These are phyloP conservation scores for Apodemus agrarius DNA, from an alignment of 2,797 vertebrate genomes.

Conservation along the genomic window DNA sequence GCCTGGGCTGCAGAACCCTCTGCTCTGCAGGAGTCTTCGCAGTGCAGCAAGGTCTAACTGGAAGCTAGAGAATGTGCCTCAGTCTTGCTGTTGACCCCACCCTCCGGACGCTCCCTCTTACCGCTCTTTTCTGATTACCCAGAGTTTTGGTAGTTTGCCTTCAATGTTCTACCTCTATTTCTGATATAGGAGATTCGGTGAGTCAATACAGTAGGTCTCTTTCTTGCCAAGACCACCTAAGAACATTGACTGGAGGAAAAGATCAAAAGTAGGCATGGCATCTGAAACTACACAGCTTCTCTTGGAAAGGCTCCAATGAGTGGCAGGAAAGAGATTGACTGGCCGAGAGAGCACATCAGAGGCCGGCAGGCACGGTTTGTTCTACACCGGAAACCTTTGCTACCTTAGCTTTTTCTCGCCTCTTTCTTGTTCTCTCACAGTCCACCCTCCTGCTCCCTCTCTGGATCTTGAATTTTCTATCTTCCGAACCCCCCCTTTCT, in stretches of 20 bases:
- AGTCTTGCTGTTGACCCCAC: accelerated
- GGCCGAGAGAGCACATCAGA: constrained; percentile 22
- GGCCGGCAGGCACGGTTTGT: neutral
- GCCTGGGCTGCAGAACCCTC: neutral
- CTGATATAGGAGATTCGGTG: neutral
- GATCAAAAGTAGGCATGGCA: constrained; percentile 46
- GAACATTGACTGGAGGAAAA: constrained; percentile 57
- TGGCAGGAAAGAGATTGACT: constrained; percentile 39
- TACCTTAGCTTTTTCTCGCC: neutral
- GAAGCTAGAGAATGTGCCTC: accelerated
- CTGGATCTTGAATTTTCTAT: neutral
- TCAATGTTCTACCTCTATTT: neutral
- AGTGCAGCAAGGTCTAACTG: neutral
- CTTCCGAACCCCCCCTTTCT: neutral
- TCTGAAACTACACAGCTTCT: constrained; percentile 60
- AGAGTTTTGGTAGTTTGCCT: neutral
- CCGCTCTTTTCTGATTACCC: neutral
- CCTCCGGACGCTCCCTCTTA: neutral
- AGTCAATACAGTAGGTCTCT: neutral
- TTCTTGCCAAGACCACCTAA: constrained; percentile 54
- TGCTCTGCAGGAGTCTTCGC: neutral
- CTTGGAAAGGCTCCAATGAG: constrained; percentile 38
- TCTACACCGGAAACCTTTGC: neutral
- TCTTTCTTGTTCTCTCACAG: neutral
- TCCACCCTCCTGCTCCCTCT: neutral